phyloP scores from a whole-genome alignment of 2,113 vertebrate genomes.

The Trematocara zebra region DNA sequence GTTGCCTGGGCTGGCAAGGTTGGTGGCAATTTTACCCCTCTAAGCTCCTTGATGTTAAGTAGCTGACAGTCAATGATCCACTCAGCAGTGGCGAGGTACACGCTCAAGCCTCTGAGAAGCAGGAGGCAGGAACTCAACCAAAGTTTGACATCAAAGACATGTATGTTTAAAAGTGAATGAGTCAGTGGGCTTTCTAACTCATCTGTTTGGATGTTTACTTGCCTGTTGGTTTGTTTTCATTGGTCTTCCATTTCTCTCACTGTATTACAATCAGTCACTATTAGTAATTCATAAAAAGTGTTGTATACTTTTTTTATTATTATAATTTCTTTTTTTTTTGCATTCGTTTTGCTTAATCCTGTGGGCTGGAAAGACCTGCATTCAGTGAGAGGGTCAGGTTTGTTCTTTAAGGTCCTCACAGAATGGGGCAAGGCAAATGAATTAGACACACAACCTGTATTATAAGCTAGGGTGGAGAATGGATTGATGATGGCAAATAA shows the following conservation, averaged over 20 bases:
- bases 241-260: not conserved
- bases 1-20: constrained; percentile 37
- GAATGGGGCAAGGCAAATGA: not conserved
- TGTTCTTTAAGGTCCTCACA: not conserved
- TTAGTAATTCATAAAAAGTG: not conserved
- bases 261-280: not conserved
- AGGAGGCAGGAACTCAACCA: not conserved
- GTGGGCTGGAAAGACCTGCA: not conserved
- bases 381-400: not conserved
- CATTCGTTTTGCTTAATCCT: not conserved
- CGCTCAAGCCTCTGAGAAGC: constrained; percentile 5
- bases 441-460: not conserved
- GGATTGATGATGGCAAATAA: constrained; percentile 20
- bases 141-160: not conserved
- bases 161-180: not conserved
- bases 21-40: constrained; percentile 17
- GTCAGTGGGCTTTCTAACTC: not conserved
- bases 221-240: not conserved
- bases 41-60: constrained; percentile 40
- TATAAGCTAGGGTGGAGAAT: constrained; percentile 4
- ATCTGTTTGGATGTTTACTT: not conserved
- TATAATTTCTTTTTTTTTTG: not conserved
- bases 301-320: not conserved
- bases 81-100: constrained; percentile 17
- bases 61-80: constrained; percentile 41